Conservation (phyloP, 2,888 invertebrate species). For the Aphidius colemani region DNA sequence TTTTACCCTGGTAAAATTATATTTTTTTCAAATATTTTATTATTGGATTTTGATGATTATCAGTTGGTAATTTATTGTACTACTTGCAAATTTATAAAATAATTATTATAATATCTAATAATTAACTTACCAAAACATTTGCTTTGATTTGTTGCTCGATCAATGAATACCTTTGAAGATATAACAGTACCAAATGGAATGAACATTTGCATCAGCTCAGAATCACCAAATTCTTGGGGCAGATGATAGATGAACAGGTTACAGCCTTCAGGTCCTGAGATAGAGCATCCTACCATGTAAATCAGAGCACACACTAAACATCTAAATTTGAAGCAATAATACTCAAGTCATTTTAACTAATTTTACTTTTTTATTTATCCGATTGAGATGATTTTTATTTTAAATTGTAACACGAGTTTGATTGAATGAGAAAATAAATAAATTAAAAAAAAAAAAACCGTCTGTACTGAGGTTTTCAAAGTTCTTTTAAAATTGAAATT, state of each 20-base stretch:
- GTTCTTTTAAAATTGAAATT: too few species aligned
- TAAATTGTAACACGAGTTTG: neutral
- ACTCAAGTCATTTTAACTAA: slow-evolving; percentile 58
- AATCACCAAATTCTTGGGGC: slow-evolving; percentile 99
- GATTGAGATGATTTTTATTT: slow-evolving; percentile 26
- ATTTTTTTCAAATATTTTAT: slow-evolving; percentile 4
- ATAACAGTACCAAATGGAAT: slow-evolving; percentile 99
- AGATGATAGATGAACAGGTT: slow-evolving; percentile 99
- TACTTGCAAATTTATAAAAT: neutral
- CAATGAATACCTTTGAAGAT: slow-evolving; percentile 99
- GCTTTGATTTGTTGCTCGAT: slow-evolving; percentile 99
- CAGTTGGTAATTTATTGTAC: too few species aligned
- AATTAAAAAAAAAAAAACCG: too few species aligned
- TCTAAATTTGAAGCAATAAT: slow-evolving; percentile 60
- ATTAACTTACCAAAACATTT: slow-evolving; percentile 95
- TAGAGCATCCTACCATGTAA: slow-evolving; percentile 80
- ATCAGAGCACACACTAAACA: slow-evolving; percentile 61
- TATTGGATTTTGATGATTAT: neutral
- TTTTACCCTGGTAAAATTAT: slow-evolving; percentile 4
- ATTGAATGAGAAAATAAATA: slow-evolving; percentile 16
- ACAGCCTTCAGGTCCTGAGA: slow-evolving; percentile 99
- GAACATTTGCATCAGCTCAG: slow-evolving; percentile 99
- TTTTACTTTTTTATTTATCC: slow-evolving; percentile 33
- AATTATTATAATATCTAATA: too few species aligned
- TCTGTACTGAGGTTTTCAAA: too few species aligned